Base-by-base conservation (phyloP, 2,888 invertebrate species). In the Drosophila buzzatii region DNA sequence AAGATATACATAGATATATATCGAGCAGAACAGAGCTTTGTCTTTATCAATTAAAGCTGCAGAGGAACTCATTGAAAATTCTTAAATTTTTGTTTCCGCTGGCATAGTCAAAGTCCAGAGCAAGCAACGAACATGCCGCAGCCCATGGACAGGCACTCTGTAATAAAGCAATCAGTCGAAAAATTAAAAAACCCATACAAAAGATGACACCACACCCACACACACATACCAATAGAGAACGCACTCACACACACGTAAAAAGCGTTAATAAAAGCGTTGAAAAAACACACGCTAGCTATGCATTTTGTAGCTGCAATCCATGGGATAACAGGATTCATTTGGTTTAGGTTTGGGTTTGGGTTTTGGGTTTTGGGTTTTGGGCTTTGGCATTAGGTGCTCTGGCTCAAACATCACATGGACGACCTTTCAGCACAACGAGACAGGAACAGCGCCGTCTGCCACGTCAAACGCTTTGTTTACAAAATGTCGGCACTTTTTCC, bases 111-210 rank as follows among this genome's bases (percentile, higher is more conserved):
- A 68, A 41, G 58, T n/a, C 8, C 53, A 51, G 57, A 53, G 31
- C 37, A 12, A 49, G 39, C 23, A 18, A 18, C 18, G 10, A 59
- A 47, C 45, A 63, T 51, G 53, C 45, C 53, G 33, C 42, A 47
- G 58, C 31, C 31, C 31, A 49, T 27, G 44, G 14, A 8, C 45
- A 16, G 49, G 49, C 45, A 58, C 74, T 58, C 81, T 82, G 72
- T 82, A 76, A 82, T 82, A 81, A 75, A 84, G 82, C 82, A 82
- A 82, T 82, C 82, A 81, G 70, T 59, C 69, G 74, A 79, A 84
- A 81, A 82, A 79, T 81, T 77, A 83, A 76, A 73, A 83, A 79
- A 81, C 61, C 65, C 62, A 72, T 71, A 73, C 68, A 79, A 79
- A 72, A 73, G 70, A 79, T 81, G 64, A 62, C 74, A 73, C 35